Evolutionary conservation across 2,113 vertebrate species (phyloP).

Genomic region (Vicugna pacos): DNA sequence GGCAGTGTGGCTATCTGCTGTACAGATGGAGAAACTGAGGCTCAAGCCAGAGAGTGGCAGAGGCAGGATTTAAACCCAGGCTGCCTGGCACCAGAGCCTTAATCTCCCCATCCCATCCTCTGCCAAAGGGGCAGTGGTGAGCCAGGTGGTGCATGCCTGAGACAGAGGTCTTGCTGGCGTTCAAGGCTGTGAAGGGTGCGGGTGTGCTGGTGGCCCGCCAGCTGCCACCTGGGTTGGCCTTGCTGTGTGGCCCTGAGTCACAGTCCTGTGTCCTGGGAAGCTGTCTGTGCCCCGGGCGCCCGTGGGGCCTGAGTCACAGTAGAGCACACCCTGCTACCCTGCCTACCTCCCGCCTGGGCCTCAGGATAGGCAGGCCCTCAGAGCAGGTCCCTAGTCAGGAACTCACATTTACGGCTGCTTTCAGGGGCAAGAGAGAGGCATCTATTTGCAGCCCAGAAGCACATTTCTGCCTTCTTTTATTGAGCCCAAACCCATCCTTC

Average conservation of each 20-base stretch:
- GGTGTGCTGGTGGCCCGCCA: conserved; percentile 65
- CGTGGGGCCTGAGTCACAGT: conserved; percentile 51
- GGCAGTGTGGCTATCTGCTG: fast-evolving
- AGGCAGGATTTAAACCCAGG: not conserved
- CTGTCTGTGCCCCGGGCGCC: conserved; percentile 48
- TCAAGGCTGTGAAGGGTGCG: conserved; percentile 7
- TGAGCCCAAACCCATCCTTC: not conserved
- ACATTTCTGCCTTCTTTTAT: not conserved
- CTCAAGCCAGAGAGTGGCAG: not conserved
- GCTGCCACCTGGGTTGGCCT: conserved; percentile 71
- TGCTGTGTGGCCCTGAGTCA: conserved; percentile 73
- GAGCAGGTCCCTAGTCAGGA: not conserved
- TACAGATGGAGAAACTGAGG: not conserved
- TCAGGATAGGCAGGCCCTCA: not conserved
- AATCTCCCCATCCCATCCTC: not conserved
- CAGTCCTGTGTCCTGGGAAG: conserved; percentile 69
- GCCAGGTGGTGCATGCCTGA: not conserved
- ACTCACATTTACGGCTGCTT: not conserved
- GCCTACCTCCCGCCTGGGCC: not conserved
- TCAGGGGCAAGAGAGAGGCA: no score
- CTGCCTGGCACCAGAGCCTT: not conserved
- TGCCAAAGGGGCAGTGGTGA: not conserved
- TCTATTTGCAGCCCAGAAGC: not conserved
- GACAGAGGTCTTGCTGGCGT: not conserved
- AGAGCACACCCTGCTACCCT: conserved; percentile 44